Percentiles rank a stretch among this genome's conserved stretches.
phyloP scores from a whole-genome alignment of 2,113 vertebrate species.

The Tretioscincus oriximinensis region DNA sequence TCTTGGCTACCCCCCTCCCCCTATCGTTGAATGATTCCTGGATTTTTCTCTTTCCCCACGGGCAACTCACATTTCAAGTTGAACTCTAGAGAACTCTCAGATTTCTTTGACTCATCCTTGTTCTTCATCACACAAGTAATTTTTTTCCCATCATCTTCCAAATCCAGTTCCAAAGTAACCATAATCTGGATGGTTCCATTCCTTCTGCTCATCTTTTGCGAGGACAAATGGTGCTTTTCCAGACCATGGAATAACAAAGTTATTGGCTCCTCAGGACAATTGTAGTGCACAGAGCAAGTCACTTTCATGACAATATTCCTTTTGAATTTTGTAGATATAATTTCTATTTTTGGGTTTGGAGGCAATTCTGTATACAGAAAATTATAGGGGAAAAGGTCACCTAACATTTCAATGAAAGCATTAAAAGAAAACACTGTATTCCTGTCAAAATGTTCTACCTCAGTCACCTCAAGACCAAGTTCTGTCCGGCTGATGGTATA shows the following conservation, averaged over 20 bases:
- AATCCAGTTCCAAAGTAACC: not conserved
- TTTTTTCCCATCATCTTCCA: not conserved
- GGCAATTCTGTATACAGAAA: not conserved
- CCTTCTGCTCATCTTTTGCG: not conserved
- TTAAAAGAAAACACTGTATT: not conserved
- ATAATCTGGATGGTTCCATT: not conserved
- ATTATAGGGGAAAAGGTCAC: not conserved
- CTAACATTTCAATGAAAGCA: not conserved
- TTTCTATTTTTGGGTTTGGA: not conserved
- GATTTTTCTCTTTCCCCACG: not conserved
- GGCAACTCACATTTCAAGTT: constrained; percentile 11
- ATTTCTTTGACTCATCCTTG: not conserved
- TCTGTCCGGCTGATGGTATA: no score
- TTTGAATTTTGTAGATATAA: not conserved
- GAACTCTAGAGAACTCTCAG: not conserved
- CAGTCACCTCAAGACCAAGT: not conserved
- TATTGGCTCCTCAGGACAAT: not conserved
- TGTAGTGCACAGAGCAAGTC: not conserved
- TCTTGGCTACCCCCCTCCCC: no score
- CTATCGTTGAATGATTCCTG: no score
- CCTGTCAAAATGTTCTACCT: not conserved
- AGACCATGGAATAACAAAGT: not conserved
- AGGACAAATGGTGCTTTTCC: not conserved
- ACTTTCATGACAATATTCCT: not conserved
- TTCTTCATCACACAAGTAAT: not conserved